Base-by-base conservation (phyloP, 2,888 invertebrate species). In the Nyleta sp. region DNA sequence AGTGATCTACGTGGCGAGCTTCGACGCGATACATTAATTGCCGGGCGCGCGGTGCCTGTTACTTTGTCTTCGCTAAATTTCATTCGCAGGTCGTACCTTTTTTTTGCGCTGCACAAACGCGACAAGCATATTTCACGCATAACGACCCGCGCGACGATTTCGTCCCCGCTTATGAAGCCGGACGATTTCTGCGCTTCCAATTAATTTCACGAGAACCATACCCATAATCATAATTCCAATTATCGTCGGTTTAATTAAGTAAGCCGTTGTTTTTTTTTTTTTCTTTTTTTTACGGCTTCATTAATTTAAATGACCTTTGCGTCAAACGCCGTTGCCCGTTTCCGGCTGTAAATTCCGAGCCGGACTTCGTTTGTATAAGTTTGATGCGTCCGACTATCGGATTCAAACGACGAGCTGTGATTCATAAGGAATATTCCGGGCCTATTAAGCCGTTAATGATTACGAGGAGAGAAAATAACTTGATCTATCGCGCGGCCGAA, bases 11-110 rank as follows among this genome's bases (percentile, higher is more conserved):
- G n/a, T n/a, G n/a, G n/a, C n/a, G n/a, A n/a, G n/a, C n/a, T n/a
- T n/a, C n/a, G n/a, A n/a, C n/a, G n/a, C 62, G 35, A 67, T 67
- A 53, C 71, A 77, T 77, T 77, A 71, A 71, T 77, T 35, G 53
- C 44, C 42, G 65, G n/a, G n/a, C n/a, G n/a, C n/a, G n/a, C n/a
- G n/a, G n/a, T 59, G 40, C 60, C 62, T 62, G 53, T 72, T 48
- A 77, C 67, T 71, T 72, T 71, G 71, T 67, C 46, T 55, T 46
- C 55, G 68, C 48, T 55, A 57, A 72, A 68, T 55, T 72, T 78
- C 50, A 20, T 62, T 64, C 68, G 57, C 24, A 48, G 55, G 40
- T 64, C 64, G 57, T 62, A 62, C 48, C 62, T 62, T 62, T 53
- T 62, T 70, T 60, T 42, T 52, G 65, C 57, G 31, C 28, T 65